Evolutionary conservation across 30 jellyfish, hydroid and myxozoan genomes (phyloP).

Genomic region (Pelagia noctiluca): DNA sequence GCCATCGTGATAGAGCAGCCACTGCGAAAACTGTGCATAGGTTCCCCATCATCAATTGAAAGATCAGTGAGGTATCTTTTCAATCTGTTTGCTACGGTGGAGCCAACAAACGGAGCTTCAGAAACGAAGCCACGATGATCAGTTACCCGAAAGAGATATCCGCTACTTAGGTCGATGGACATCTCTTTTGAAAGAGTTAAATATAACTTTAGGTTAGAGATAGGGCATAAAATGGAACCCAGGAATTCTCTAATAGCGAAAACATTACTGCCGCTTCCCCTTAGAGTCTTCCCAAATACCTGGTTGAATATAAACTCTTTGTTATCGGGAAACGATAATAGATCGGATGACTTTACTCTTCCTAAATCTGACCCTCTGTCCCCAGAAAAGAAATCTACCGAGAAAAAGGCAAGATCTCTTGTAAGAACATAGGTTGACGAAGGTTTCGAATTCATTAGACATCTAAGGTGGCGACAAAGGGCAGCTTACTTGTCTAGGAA

Average conservation of each 20-base stretch:
- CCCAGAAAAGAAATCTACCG: slow-evolving; percentile 20
- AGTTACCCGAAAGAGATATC: slow-evolving; percentile 15
- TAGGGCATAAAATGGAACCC: neutral
- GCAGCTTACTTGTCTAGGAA: too few species aligned
- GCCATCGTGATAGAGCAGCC: too few species aligned
- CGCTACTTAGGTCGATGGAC: slow-evolving; percentile 4
- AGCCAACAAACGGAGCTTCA: slow-evolving; percentile 21
- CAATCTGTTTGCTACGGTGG: too few species aligned
- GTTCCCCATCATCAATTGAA: too few species aligned
- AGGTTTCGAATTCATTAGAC: slow-evolving; percentile 8
- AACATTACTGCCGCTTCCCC: slow-evolving; percentile 7
- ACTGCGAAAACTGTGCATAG: too few species aligned
- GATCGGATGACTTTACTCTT: slow-evolving; percentile 10
- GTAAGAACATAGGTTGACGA: neutral
- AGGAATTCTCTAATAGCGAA: slow-evolving; percentile 16
- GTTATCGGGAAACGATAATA: too few species aligned
- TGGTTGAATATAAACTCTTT: slow-evolving; percentile 1
- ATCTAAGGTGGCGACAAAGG: too few species aligned
- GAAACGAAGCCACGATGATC: slow-evolving; percentile 3
- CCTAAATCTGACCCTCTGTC: slow-evolving; percentile 24
- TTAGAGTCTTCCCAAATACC: slow-evolving; percentile 15
- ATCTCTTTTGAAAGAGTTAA: slow-evolving; percentile 10
- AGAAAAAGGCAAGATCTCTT: slow-evolving; percentile 18
- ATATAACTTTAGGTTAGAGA: too few species aligned
- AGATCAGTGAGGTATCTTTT: too few species aligned